Base-by-base conservation (phyloP, 1,140 invertebrate genomes). In the Pomacea maculata region DNA sequence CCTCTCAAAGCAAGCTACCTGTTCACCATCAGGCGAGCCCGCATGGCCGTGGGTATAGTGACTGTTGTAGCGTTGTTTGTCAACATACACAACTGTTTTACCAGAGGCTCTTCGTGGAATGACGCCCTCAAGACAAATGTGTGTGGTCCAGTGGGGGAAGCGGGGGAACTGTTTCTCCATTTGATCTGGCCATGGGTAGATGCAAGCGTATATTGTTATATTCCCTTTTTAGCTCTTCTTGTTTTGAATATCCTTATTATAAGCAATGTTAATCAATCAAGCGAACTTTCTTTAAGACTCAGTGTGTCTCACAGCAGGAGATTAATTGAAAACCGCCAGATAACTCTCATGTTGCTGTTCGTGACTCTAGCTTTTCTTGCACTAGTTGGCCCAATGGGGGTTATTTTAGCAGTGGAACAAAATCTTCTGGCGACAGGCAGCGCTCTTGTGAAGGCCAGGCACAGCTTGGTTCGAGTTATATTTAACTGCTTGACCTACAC, bases 181-280 rank as follows among this genome's bases (percentile, higher is more conserved):
- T 64, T 45, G 19, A 52, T 82, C 54, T 82, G 75, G 70, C 75
- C 80, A 7, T 82, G 80, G 80, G 78, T 82, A 2, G 76, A 78
- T 34, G 52, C 67, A 29, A 34, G 19, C 15, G 8, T 78, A 1
- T 78, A 82, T 57, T 78, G 75, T 63, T 78, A 71, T 70, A 73
- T 82, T 5, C 80, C 80, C 15, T 29, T 80, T 45, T 9, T 55
- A 1, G 11, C 2, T 57, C 67, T 80, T 17, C 21, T 25, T 19
- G 71, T 80, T 17, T 61, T 80, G 19, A 78, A 78, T 45, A 72
- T 74, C 12, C 45, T 78, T 11, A 78, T 82, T 21, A 25, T 82
- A 11, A 29, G 6, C 0, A 52, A 75, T n/a, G 78, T 75, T 29
- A 64, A 29, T 14, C 11, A 61, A 17, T 61, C 57, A 61, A 17